Percentiles rank a stretch among this genome's conserved stretches.
Evolutionary conservation across 2,113 vertebrate species (phyloP).

Genomic region (Pelusios castaneus): DNA sequence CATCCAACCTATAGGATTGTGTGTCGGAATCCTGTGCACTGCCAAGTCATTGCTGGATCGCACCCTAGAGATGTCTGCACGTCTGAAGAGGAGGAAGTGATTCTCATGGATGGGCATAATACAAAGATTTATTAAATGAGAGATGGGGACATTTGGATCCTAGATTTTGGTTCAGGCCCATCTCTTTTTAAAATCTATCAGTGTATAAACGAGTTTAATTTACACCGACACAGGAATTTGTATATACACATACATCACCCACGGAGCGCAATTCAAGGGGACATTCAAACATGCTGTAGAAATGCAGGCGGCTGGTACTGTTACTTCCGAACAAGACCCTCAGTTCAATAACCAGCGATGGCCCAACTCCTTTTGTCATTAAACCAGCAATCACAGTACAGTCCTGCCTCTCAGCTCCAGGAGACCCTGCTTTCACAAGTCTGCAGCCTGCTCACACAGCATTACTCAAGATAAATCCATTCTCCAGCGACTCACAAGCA

Average conservation of each 20-base stretch:
- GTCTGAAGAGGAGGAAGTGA: neutral
- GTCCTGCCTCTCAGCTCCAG: neutral
- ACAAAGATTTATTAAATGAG: neutral
- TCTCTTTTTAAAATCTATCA: neutral
- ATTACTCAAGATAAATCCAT: neutral
- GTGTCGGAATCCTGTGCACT: neutral
- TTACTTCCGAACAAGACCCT: neutral
- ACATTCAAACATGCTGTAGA: neutral
- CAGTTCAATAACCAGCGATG: accelerated
- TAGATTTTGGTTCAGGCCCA: neutral
- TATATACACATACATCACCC: neutral
- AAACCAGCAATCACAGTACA: neutral
- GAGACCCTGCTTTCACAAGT: neutral
- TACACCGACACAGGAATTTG: no score
- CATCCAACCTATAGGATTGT: neutral
- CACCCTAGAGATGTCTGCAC: neutral
- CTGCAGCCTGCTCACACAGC: neutral
- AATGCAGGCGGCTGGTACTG: accelerated
- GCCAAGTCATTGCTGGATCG: neutral
- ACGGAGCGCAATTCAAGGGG: neutral
- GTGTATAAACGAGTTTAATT: neutral
- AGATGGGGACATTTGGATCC: neutral
- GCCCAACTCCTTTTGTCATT: neutral
- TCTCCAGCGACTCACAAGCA: neutral
- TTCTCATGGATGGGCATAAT: neutral